Conservation (phyloP, 1,140 invertebrate genomes). For the Pseudomyrmex concolor region DNA sequence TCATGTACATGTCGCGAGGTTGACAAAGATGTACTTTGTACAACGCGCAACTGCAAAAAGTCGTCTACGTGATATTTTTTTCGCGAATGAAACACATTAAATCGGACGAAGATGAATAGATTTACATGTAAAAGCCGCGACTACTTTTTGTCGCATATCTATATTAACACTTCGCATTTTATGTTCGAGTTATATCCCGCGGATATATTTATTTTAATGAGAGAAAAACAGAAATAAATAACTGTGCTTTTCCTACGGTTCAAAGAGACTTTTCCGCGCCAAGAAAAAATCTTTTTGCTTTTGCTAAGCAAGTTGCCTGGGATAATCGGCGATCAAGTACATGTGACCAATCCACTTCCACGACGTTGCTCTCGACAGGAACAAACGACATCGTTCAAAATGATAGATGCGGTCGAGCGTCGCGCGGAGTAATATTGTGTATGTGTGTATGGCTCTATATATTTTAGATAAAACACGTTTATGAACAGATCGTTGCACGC, state of each 20-base stretch:
- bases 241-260: background rate
- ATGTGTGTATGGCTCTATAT: slow-evolving; percentile 20
- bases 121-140: slow-evolving; percentile 26
- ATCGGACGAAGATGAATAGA: slow-evolving; percentile 36
- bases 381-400: slow-evolving; percentile 57
- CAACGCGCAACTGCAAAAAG: slow-evolving; percentile 3
- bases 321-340: slow-evolving; percentile 62
- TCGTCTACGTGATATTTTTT: background rate
- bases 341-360: slow-evolving; percentile 55
- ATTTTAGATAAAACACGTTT: slow-evolving; percentile 50
- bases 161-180: slow-evolving; percentile 31
- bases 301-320: slow-evolving; percentile 41
- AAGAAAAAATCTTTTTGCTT: slow-evolving; percentile 11
- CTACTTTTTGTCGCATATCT: background rate
- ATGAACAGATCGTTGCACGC: slow-evolving; percentile 26
- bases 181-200: slow-evolving; percentile 30
- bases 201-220: slow-evolving; percentile 37
- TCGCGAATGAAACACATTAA: slow-evolving; percentile 2
- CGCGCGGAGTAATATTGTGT: slow-evolving; percentile 27
- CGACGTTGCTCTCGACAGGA: slow-evolving; percentile 53
- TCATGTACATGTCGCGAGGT: background rate
- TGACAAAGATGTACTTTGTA: background rate
- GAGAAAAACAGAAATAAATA: background rate
- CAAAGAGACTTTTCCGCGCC: background rate
- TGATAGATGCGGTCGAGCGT: slow-evolving; percentile 46